Conservation (phyloP, 1,140 invertebrate genomes). For the Stegodyphus dumicola region DNA sequence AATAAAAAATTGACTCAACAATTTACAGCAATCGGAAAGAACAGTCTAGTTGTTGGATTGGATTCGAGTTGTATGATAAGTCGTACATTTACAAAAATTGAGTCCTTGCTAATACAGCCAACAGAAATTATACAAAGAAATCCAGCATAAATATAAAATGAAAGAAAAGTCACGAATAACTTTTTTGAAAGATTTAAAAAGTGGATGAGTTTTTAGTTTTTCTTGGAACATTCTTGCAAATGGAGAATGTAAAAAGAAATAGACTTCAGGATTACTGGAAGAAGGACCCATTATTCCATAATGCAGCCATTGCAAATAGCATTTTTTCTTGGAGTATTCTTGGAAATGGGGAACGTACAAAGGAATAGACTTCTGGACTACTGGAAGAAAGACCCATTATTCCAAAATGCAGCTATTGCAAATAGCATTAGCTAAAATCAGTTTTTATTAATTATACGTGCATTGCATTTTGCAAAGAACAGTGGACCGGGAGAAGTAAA, state of each 20-base stretch:
- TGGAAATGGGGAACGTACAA: too few relatives aligned
- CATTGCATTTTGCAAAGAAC: conserved; percentile 35
- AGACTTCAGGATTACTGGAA: conserved; percentile 36
- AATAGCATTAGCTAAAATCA: conserved; percentile 24
- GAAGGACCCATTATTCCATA: conserved; percentile 24
- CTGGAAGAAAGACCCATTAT: too few relatives aligned
- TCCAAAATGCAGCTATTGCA: too few relatives aligned
- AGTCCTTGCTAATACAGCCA: conserved; percentile 15
- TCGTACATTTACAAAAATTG: conserved; percentile 6
- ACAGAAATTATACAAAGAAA: too few relatives aligned
- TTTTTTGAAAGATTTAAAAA: conserved; percentile 21
- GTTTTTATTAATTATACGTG: too few relatives aligned
- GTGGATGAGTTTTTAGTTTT: conserved; percentile 23
- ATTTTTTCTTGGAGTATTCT: too few relatives aligned
- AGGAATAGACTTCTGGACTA: too few relatives aligned
- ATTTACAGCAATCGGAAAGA: background rate
- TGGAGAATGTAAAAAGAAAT: conserved; percentile 31
- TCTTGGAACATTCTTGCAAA: conserved; percentile 28
- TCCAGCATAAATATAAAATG: conserved; percentile 23
- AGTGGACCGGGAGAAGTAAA: conserved; percentile 15
- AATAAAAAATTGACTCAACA: background rate
- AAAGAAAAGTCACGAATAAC: conserved; percentile 37
- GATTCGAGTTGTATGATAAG: conserved; percentile 21
- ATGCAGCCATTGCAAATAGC: conserved; percentile 18
- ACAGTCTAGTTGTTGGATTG: background rate